Evolutionary conservation across 2,797 vertebrate genomes (phyloP), one percentile per base, ranked within the genome.

Genomic region (Manis crassicaudata): DNA sequence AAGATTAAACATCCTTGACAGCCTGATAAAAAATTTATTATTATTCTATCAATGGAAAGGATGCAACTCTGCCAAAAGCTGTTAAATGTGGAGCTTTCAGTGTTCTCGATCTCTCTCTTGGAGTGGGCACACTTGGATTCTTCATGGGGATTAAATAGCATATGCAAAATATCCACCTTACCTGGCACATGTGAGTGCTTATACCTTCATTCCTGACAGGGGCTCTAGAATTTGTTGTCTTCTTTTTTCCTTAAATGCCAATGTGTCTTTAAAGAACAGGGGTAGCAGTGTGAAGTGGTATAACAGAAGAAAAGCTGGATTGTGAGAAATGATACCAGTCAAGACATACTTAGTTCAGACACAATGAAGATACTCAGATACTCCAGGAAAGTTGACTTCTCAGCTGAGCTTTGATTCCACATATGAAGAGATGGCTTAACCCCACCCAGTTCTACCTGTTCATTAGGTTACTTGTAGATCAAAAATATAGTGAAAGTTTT

Each of bases 1-100:
- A 98, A 96, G 77, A 97, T 92, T 97, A 96, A 98, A 98, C 86
- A 97, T 97, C 88, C 50, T 92, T 96, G 95, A 96, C 97, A 98
- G 50, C 70, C 88, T 96, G 93, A 97, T 97, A 97, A 98, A 98
- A 98, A 98, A 97, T 97, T 8, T 93, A 97, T 97, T 98, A 86
- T 75, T 96, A 27, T 96, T 93, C 81, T 85, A 97, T 84, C 37
- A 72, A 95, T 96, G 88, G 72, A 89, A 88, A 94, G 93, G 50
- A 75, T 95, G n/a, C 80, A 95, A 97, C 91, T 79, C 82, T 75
- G 54, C 56, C 40, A 92, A 97, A 98, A 87, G 5, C 62, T 96
- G n/a, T 95, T 89, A 95, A 96, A 92, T 40, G 3, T 77, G 23
- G 60, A 65, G 70, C 85, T 97, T 97, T n/a, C 27, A 72, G 88